phyloP scores from a whole-genome alignment of 2,113 vertebrate species.

The Triplophysa siluroides region DNA sequence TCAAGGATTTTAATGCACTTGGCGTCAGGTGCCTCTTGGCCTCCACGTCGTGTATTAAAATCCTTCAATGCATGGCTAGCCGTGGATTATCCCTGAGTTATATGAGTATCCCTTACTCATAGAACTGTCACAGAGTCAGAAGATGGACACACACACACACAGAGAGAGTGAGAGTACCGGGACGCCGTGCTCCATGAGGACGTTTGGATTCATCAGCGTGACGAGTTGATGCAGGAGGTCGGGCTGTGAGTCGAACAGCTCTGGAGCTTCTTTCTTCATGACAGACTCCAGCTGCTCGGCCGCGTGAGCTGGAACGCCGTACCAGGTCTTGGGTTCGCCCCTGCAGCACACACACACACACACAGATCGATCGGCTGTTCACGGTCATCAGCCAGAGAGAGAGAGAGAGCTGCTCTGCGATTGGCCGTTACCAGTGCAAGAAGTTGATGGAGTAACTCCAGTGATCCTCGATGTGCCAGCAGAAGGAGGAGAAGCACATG shows the following conservation, averaged over 20 bases:
- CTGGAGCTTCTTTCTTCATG: slow-evolving; percentile 95
- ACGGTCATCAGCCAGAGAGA: not conserved
- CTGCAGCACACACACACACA: slow-evolving; percentile 62
- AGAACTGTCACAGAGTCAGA: too few relatives aligned
- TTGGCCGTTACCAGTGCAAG: slow-evolving; percentile 86
- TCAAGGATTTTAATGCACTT: too few relatives aligned
- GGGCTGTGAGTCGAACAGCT: slow-evolving; percentile 95
- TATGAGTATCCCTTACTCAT: too few relatives aligned
- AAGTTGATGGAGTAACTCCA: slow-evolving; percentile 99
- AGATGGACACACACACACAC: too few relatives aligned
- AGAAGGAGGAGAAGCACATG: slow-evolving; percentile 99
- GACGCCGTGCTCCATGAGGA: slow-evolving; percentile 97
- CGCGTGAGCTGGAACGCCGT: slow-evolving; percentile 92
- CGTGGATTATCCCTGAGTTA: too few relatives aligned
- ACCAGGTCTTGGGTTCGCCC: slow-evolving; percentile 99
- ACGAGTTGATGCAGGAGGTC: slow-evolving; percentile 96
- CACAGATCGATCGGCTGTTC: not conserved
- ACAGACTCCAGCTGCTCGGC: slow-evolving; percentile 95
- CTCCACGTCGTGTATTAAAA: too few relatives aligned
- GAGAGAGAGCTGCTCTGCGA: not conserved
- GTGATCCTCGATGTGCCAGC: slow-evolving; percentile 98
- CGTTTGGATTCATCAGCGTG: slow-evolving; percentile 98
- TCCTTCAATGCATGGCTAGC: too few relatives aligned
- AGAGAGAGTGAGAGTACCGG: slow-evolving; percentile 73
- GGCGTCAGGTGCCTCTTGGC: too few relatives aligned